Conservation (phyloP, 35 echinoderm and acorn worm genomes). For the Apostichopus japonicus region DNA sequence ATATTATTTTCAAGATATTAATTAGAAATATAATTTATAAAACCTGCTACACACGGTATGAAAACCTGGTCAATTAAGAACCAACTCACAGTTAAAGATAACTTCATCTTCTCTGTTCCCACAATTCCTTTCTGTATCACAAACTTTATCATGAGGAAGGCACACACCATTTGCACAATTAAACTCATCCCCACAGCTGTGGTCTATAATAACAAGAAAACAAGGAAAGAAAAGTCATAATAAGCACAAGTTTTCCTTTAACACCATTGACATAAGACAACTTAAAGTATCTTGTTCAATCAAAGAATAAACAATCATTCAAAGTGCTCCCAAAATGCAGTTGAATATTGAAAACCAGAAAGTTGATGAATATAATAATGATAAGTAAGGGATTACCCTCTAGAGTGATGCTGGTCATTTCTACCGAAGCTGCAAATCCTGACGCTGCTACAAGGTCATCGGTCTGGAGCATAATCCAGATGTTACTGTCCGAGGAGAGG, state of each 20-base stretch:
- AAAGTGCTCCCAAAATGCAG: too few species aligned
- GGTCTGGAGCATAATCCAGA: neutral
- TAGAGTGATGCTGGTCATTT: neutral
- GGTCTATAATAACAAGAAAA: neutral
- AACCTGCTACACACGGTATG: too few species aligned
- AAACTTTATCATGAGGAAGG: slow-evolving; percentile 9
- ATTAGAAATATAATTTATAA: too few species aligned
- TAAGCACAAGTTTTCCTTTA: neutral
- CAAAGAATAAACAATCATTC: too few species aligned
- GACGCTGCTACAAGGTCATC: neutral
- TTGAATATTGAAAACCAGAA: neutral
- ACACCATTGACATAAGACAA: too few species aligned
- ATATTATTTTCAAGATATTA: too few species aligned
- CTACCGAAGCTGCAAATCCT: slow-evolving; percentile 18
- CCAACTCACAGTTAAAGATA: neutral
- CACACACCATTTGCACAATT: slow-evolving; percentile 23
- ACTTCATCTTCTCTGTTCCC: slow-evolving; percentile 4
- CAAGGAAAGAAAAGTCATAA: neutral
- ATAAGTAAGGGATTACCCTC: neutral
- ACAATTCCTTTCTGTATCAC: neutral
- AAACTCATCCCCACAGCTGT: neutral
- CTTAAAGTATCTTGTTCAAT: too few species aligned
- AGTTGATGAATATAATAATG: neutral
- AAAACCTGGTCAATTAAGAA: too few species aligned
- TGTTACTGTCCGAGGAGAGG: slow-evolving; percentile 5